Percentiles rank a stretch among this genome's conserved stretches.
Evolutionary conservation across 2,113 vertebrate genomes (phyloP).

Genomic region (Melozone crissalis): DNA sequence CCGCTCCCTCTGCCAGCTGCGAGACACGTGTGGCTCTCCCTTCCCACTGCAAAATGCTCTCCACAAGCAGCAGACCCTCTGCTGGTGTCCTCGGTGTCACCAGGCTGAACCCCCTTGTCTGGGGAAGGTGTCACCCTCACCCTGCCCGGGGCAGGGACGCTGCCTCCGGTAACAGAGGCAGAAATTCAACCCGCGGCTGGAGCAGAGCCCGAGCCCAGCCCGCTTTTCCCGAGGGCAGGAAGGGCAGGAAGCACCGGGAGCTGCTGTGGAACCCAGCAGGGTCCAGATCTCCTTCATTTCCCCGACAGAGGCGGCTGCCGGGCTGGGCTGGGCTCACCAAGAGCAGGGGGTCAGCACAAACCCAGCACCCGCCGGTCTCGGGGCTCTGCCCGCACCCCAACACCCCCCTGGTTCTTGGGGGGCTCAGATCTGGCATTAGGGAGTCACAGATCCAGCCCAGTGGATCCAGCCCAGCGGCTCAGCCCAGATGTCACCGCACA

Average conservation of each 20-base stretch:
- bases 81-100: background rate
- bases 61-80: background rate
- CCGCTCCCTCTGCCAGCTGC: background rate
- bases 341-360: background rate
- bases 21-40: background rate
- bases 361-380: fast-evolving
- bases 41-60: fast-evolving
- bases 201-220: background rate
- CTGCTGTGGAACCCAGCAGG: background rate
- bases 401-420: fast-evolving
- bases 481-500: background rate
- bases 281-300: background rate
- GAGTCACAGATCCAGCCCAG: background rate
- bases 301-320: background rate
- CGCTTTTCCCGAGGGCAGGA: fast-evolving
- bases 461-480: fast-evolving
- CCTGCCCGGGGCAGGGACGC: background rate
- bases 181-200: background rate
- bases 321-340: background rate
- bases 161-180: background rate
- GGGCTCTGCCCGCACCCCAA: background rate
- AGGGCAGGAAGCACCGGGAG: background rate
- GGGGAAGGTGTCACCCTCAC: background rate
- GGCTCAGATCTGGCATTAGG: background rate
- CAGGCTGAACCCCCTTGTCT: fast-evolving